phyloP scores from a whole-genome alignment of 2,113 vertebrate genomes.

The Sisor rabdophorus region DNA sequence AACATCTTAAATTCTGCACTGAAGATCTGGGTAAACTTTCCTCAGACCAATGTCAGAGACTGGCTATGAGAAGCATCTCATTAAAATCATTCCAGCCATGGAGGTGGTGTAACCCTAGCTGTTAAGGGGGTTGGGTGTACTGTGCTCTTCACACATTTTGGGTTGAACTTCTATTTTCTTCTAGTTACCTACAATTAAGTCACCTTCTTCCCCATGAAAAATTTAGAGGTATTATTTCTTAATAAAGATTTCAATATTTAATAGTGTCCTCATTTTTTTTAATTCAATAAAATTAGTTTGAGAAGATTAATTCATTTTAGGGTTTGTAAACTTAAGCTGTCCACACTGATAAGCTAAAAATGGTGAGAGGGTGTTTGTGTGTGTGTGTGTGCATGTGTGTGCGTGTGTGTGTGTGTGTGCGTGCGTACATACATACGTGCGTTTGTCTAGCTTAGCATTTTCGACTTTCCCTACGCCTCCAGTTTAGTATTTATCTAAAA shows the following conservation, averaged over 20 bases:
- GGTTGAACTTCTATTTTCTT: no score
- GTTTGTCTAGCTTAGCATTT: neutral
- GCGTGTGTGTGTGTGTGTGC: conserved; percentile 22
- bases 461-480: neutral
- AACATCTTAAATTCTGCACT: no score
- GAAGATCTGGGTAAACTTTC: no score
- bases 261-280: neutral
- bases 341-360: neutral
- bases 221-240: neutral
- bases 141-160: no score
- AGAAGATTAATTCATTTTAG: neutral
- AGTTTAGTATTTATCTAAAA: conserved; percentile 16
- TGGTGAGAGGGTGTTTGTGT: neutral
- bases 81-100: no score
- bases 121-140: no score
- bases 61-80: no score
- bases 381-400: conserved; percentile 6
- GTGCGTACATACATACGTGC: conserved; percentile 11
- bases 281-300: neutral
- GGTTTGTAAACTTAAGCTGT: conserved; percentile 14
- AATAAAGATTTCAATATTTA: neutral
- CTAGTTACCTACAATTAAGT: no score
- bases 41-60: no score
- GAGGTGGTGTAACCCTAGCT: no score
- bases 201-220: no score